Conservation (phyloP, 2,113 vertebrate species). For the Petrocephalus zakoni region DNA sequence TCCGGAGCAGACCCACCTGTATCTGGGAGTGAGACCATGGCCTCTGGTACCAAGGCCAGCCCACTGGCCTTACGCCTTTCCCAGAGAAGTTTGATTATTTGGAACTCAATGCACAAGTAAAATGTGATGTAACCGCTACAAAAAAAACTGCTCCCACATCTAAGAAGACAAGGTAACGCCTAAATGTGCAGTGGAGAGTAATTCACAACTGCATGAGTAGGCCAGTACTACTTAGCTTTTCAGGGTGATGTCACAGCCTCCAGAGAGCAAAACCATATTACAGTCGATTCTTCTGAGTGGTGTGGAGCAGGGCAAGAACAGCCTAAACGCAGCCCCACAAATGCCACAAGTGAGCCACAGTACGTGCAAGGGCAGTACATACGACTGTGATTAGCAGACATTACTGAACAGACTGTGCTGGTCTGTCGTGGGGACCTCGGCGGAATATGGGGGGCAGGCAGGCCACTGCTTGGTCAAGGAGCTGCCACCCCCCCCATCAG, state of each 20-base stretch:
- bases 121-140: neutral
- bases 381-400: neutral
- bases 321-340: neutral
- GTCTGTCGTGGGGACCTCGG: neutral
- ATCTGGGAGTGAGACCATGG: neutral
- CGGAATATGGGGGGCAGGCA: neutral
- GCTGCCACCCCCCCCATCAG: slow-evolving; percentile 31
- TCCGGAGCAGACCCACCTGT: neutral
- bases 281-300: neutral
- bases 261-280: neutral
- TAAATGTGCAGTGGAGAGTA: neutral
- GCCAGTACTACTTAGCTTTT: neutral
- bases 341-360: neutral
- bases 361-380: neutral
- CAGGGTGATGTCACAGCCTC: neutral
- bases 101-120: neutral
- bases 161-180: neutral
- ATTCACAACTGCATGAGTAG: neutral
- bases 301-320: neutral
- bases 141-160: neutral
- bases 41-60: neutral
- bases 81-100: neutral
- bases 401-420: neutral
- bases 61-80: no score
- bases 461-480: neutral